Evolutionary conservation across 2,888 invertebrate species (phyloP), one percentile per base, ranked within the genome.

Genomic region (Gonocerus acuteangulatus): DNA sequence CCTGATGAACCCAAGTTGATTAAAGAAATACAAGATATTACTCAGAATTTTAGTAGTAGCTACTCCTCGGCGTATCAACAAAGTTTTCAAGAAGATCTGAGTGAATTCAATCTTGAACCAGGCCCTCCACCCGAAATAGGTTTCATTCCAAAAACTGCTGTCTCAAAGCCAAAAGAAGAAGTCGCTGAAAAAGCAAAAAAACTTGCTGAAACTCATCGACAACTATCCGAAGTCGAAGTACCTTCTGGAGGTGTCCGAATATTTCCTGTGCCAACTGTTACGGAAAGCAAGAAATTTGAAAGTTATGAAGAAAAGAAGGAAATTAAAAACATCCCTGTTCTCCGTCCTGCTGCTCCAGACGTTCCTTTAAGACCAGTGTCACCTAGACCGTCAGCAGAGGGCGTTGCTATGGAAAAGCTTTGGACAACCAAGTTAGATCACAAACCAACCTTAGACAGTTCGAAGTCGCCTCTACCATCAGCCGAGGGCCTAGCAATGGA

Each of bases 61-160:
- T 49, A 16, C n/a, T 57, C 57, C 27, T 52, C 52, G 19, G 36
- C 42, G 2, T 54, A 39, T 23, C 42, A 54, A 54, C 36, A 34
- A 42, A 13, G 16, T 45, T 44, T 57, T n/a, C 18, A 22, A 45
- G 54, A 54, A 11, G n/a, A 57, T 27, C n/a, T 47, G n/a, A 32
- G 47, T 32, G 57, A 42, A 23, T 65, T 65, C 34, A 47, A 78
- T 69, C 71, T 85, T 2, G 76, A 79, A 59, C 85, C 84, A 0
- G 86, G 84, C 68, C 82, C 85, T n/a, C 85, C 85, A 9, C 84
- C 85, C 34, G 82, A 85, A 74, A 82, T 85, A 48, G 81, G 82
- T 39, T 84, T 79, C 67, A 78, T 80, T 52, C 81, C 83, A 1
- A 80, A 80, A 70, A 69, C 69, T 4, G 69, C 73, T 63, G 71